These are phyloP conservation scores for Oscheius sp. DNA, from an alignment of 1,140 invertebrate genomes.

Conservation along the genomic window DNA sequence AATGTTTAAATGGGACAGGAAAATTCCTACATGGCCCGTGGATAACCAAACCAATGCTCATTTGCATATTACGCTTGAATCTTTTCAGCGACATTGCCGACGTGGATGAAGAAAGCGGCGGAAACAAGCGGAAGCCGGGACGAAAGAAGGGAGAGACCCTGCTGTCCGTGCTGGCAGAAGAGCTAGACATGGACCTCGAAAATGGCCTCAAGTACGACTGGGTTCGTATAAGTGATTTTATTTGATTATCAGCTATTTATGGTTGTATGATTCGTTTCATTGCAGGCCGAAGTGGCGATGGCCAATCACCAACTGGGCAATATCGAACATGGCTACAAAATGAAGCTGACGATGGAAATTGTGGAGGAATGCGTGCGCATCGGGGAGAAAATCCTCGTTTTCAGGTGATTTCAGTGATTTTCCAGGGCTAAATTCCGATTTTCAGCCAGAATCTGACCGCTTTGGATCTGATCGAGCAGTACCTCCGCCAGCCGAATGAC, in stretches of 20 bases:
- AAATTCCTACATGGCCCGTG: no score
- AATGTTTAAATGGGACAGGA: neutral
- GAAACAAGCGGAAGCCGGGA: neutral
- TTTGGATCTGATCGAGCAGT: constrained; percentile 92
- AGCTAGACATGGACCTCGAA: constrained; percentile 17
- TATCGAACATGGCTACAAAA: constrained; percentile 91
- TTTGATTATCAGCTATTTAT: constrained; percentile 1
- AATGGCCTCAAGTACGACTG: constrained; percentile 20
- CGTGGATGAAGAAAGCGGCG: neutral
- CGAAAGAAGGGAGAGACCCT: neutral
- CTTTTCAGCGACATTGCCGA: constrained; percentile 7
- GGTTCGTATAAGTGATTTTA: constrained; percentile 1
- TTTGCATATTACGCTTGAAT: no score
- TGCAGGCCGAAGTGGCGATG: constrained; percentile 77
- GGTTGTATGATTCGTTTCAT: constrained; percentile 37
- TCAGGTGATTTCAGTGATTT: constrained; percentile 64
- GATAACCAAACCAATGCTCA: no score
- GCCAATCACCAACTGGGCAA: constrained; percentile 69
- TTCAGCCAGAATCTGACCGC: constrained; percentile 89
- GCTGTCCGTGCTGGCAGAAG: neutral
- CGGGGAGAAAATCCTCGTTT: constrained; percentile 88
- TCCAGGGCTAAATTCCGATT: constrained; percentile 9
- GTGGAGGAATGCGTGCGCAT: constrained; percentile 80
- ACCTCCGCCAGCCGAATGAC: constrained; percentile 74
- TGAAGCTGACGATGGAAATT: constrained; percentile 88